Base-by-base conservation (phyloP, 2,113 vertebrate species). In the Rostratula benghalensis region DNA sequence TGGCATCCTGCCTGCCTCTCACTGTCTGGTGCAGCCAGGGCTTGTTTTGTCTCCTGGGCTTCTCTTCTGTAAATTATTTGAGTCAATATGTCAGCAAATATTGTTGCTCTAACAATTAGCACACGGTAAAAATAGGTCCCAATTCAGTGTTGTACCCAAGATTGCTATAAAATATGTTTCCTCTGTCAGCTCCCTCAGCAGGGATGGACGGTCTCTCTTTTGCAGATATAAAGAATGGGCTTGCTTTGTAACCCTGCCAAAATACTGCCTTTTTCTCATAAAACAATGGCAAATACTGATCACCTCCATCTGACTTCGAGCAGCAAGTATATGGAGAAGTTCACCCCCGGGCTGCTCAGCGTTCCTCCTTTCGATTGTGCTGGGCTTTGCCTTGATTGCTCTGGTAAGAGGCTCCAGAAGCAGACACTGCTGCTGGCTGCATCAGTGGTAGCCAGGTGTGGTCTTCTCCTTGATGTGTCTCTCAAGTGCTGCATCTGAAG, bases 21-120 rank as follows among this genome's bases (percentile, higher is more conserved):
- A 21, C 77, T 87, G 89, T 84, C 92, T 89, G 25, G 0, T 25
- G 70, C 83, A 93, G 83, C 60, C 10, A 57, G 43, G 48, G 15
- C 45, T 93, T 94, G 77, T 73, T 96, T 93, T 89, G 80, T 92
- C 92, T 95, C 77, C 60, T 53, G 88, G n/a, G 35, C 48, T 91
- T 68, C 61, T 95, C 2, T 39, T 84, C 80, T 69, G 69, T 64
- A 68, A 71, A 68, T 76, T 23, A 54, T 37, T 78, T 33, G 69
- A 89, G 83, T 41, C 69, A 69, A 21, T 59, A 65, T 63, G 65
- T 80, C 92, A 96, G 81, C 90, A 87, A 82, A 94, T 67, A 71
- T 73, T 83, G 69, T 82, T 63, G 33, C 78, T 6, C 2, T 57
- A 82, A 90, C 90, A 93, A 87, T 93, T 71, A 64, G 73, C 76